A percentile compares a stretch with the other conserved stretches of the same genome.
Conservation (phyloP, 1,140 invertebrate genomes). For the Nasonia giraulti region DNA sequence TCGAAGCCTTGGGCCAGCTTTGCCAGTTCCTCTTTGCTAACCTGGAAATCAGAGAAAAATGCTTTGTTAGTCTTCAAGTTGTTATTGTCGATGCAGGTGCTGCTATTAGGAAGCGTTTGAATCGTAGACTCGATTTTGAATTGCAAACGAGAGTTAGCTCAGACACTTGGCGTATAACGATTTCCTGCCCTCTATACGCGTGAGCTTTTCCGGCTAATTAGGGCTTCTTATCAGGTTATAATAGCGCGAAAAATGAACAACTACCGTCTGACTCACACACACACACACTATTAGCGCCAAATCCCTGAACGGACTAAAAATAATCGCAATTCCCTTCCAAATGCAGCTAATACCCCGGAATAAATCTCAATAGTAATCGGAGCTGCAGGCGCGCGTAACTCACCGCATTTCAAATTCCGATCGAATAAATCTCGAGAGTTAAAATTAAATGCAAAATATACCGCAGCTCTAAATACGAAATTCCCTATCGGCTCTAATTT, state of each 20-base stretch:
- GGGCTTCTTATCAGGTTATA: too few relatives aligned
- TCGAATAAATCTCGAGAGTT: not conserved
- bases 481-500: not conserved
- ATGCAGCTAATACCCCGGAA: not conserved
- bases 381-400: not conserved
- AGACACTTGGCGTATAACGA: too few relatives aligned
- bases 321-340: not conserved
- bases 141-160: too few relatives aligned
- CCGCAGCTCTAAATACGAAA: not conserved
- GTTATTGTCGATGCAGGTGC: not conserved
- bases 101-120: too few relatives aligned
- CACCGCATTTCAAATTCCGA: not conserved
- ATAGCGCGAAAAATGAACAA: too few relatives aligned
- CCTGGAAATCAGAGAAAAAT: slow-evolving; percentile 77
- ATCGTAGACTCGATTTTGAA: too few relatives aligned
- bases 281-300: too few relatives aligned
- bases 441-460: not conserved
- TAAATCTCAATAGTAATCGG: too few relatives aligned
- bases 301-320: too few relatives aligned
- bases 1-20: slow-evolving; percentile 91
- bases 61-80: not conserved
- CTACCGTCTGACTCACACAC: too few relatives aligned
- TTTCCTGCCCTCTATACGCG: too few relatives aligned
- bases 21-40: slow-evolving; percentile 90
- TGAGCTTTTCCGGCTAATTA: too few relatives aligned